These are phyloP conservation scores for Chaetoderma sp. DNA, from an alignment of 2,888 invertebrate genomes.

Conservation along the genomic window DNA sequence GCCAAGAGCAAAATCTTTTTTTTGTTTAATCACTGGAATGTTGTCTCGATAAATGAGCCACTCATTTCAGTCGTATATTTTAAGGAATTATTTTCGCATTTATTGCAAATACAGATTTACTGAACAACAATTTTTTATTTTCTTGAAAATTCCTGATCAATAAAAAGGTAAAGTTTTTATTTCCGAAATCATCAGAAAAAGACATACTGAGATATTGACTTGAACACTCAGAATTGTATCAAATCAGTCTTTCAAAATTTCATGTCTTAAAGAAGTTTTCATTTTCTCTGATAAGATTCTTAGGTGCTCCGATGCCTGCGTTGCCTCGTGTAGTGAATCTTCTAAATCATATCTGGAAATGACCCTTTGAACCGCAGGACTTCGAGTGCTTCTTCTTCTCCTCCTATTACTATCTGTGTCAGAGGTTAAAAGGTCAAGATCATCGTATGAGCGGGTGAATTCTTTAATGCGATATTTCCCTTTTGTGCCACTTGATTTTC, in stretches of 20 bases:
- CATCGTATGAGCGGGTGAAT: constrained; percentile 44
- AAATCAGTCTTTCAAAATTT: constrained; percentile 40
- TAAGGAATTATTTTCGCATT: too few species aligned
- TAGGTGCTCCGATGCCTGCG: constrained; percentile 50
- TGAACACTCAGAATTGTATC: too few species aligned
- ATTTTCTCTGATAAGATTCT: constrained; percentile 56
- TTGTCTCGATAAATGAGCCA: too few species aligned
- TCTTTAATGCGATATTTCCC: constrained; percentile 44
- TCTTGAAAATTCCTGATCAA: too few species aligned
- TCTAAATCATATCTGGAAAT: constrained; percentile 48
- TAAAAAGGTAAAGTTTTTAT: too few species aligned
- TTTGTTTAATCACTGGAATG: too few species aligned
- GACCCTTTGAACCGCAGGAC: constrained; percentile 28
- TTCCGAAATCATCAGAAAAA: too few species aligned
- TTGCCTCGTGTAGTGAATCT: constrained; percentile 51
- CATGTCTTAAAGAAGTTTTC: constrained; percentile 55
- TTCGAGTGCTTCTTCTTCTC: constrained; percentile 3
- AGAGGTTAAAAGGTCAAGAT: constrained; percentile 43
- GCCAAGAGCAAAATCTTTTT: too few species aligned
- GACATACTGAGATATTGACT: too few species aligned
- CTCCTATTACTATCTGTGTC: constrained; percentile 43
- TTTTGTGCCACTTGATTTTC: background rate
- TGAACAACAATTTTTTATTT: too few species aligned
- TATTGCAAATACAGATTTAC: too few species aligned
- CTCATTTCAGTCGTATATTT: too few species aligned